phyloP scores from a whole-genome alignment of 53 echinoderm and acorn worm species.

The Crossaster papposus region DNA sequence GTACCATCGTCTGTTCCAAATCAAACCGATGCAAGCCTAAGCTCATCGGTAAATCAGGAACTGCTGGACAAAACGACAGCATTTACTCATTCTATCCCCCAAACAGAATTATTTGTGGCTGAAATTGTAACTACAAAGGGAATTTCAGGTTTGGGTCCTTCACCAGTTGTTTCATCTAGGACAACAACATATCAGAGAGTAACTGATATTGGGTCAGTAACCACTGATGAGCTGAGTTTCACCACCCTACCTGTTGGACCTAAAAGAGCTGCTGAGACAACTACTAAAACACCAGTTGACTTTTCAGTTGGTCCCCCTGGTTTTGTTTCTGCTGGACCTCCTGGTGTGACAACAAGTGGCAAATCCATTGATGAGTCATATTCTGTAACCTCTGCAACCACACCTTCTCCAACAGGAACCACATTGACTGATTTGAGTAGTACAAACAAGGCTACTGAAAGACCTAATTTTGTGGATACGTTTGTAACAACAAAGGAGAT shows the following conservation, averaged over 20 bases:
- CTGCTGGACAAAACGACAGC: background rate
- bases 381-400: background rate
- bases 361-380: background rate
- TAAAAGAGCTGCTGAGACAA: background rate
- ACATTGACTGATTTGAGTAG: background rate
- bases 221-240: background rate
- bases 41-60: background rate
- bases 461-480: background rate
- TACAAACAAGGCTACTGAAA: background rate
- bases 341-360: background rate
- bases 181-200: background rate
- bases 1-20: background rate
- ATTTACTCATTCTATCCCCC: background rate
- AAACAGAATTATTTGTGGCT: background rate
- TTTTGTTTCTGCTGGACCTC: background rate
- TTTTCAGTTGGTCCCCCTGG: background rate
- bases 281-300: background rate
- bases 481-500: too few relatives aligned
- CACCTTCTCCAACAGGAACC: background rate
- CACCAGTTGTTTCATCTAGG: background rate
- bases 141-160: background rate
- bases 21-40: background rate
- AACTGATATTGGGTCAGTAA: background rate
- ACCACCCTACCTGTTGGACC: slow-evolving; percentile 14
- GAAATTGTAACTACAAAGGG: background rate